phyloP scores from a whole-genome alignment of 2,113 vertebrate genomes.

The Zeus faber region DNA sequence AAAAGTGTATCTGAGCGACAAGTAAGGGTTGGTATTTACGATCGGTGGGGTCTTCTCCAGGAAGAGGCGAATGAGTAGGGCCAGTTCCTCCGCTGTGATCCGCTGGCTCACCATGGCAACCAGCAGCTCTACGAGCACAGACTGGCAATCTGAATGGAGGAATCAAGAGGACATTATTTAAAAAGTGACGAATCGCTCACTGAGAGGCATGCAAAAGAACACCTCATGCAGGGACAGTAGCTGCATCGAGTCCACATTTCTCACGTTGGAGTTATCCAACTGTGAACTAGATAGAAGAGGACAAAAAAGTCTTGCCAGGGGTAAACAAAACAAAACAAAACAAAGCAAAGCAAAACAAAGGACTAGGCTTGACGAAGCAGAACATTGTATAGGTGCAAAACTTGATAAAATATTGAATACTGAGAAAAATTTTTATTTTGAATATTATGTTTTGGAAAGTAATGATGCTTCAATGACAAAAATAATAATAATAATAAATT shows the following conservation, averaged over 20 bases:
- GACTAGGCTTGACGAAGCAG: too few species aligned
- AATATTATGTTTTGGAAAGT: too few species aligned
- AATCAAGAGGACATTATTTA: constrained; percentile 28
- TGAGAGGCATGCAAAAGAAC: constrained; percentile 1
- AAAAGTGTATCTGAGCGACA: constrained; percentile 26
- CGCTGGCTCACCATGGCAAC: constrained; percentile 89
- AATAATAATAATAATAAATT: too few species aligned
- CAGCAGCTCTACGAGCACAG: constrained; percentile 86
- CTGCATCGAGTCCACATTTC: not conserved
- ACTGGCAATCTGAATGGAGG: constrained; percentile 82
- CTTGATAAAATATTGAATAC: too few species aligned
- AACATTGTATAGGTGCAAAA: too few species aligned
- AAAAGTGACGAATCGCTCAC: constrained; percentile 32
- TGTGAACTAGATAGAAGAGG: too few species aligned
- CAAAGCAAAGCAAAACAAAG: too few species aligned
- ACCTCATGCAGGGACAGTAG: constrained; percentile 10
- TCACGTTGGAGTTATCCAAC: too few species aligned
- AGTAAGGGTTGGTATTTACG: constrained; percentile 73
- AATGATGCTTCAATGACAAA: too few species aligned
- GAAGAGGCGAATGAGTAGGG: constrained; percentile 88
- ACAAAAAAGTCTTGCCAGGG: too few species aligned
- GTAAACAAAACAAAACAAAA: too few species aligned
- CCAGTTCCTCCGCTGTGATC: constrained; percentile 88
- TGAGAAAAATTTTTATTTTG: too few species aligned
- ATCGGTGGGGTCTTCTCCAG: constrained; percentile 90